A percentile compares a stretch with the other conserved stretches of the same genome.
phyloP scores from a whole-genome alignment of 2,888 invertebrate genomes.

The Drepanosiphum platanoidis region DNA sequence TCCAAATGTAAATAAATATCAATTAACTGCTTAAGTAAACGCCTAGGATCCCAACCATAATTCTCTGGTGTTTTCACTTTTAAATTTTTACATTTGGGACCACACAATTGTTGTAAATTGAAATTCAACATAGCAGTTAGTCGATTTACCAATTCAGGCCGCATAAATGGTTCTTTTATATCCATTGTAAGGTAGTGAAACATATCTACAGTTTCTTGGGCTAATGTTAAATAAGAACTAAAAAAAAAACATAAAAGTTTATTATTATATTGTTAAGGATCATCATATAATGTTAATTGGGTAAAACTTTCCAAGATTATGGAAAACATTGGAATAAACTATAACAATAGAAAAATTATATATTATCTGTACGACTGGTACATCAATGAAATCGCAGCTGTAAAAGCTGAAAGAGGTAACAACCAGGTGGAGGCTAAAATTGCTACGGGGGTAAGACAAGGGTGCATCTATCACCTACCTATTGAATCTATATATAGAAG shows the following conservation, averaged over 20 bases:
- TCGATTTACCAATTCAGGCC: conserved; percentile 91
- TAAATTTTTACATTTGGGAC: conserved; percentile 83
- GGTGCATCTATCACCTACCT: too few species aligned
- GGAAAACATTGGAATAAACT: too few species aligned
- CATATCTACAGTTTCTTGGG: conserved; percentile 97
- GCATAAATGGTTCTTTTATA: conserved; percentile 93
- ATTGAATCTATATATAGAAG: too few species aligned
- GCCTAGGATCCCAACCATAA: conserved; percentile 97
- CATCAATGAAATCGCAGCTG: too few species aligned
- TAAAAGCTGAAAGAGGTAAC: too few species aligned
- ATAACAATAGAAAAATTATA: too few species aligned
- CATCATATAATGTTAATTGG: too few species aligned
- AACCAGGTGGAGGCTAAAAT: too few species aligned
- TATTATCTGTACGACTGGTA: too few species aligned
- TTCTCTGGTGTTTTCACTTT: conserved; percentile 89
- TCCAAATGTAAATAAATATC: conserved; percentile 97
- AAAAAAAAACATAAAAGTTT: conserved; percentile 53
- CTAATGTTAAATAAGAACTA: conserved; percentile 87
- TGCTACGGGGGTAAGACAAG: too few species aligned
- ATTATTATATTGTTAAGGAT: conserved; percentile 2
- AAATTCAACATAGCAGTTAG: conserved; percentile 98
- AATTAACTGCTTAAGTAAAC: conserved; percentile 88
- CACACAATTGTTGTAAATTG: conserved; percentile 95
- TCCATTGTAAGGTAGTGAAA: conserved; percentile 95
- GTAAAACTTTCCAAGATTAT: too few species aligned